phyloP scores from a whole-genome alignment of 1,140 invertebrate genomes.

The Gryllus bimaculatus region DNA sequence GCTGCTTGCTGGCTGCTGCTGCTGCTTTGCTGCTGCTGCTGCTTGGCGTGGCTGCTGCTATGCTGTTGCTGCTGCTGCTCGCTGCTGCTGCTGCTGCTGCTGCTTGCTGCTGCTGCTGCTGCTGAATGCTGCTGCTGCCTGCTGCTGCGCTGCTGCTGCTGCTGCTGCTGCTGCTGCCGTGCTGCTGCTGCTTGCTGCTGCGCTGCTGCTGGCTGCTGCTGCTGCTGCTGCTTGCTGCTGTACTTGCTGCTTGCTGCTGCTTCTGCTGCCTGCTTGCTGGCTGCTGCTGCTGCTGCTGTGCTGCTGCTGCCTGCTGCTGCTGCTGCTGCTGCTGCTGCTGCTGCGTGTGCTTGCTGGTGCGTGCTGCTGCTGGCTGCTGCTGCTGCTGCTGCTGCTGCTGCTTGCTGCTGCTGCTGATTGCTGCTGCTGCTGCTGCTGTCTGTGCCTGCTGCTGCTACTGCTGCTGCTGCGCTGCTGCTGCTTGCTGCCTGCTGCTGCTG shows the following conservation, averaged over 20 bases:
- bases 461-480: not conserved
- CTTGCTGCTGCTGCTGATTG: no score
- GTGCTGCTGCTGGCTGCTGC: not conserved
- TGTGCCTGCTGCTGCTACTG: not conserved
- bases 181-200: no score
- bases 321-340: not conserved
- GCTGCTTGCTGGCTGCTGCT: no score
- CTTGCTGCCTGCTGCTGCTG: no score
- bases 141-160: no score
- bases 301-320: not conserved
- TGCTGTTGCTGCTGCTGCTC: constrained; percentile 1
- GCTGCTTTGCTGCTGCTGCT: constrained; percentile 5
- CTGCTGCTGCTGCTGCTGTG: no score
- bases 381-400: constrained; percentile 4
- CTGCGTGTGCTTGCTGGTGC: not conserved
- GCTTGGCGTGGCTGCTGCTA: not conserved
- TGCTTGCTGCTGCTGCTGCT: no score
- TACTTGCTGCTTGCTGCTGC: not conserved
- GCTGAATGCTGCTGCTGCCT: no score
- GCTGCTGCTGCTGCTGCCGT: not conserved
- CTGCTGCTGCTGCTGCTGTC: not conserved
- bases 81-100: no score
- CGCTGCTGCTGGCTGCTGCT: no score
- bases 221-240: no score
- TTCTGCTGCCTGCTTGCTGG: not conserved